Evolutionary conservation across 2,888 invertebrate genomes (phyloP).

Genomic region (Callimorpha dominula): DNA sequence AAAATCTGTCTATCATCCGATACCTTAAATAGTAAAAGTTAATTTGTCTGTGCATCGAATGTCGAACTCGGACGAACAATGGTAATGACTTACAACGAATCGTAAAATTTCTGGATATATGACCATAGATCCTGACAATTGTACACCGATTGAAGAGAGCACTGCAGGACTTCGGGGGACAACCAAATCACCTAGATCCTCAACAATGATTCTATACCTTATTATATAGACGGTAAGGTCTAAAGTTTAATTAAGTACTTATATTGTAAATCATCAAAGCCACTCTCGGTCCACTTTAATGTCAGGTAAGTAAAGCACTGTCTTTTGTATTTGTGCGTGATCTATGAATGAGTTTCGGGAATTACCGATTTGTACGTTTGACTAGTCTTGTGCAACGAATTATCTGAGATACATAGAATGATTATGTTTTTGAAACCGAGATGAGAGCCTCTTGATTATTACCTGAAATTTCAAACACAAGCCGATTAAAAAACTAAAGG

Average conservation of each 20-base stretch:
- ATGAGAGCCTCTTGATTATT: background rate
- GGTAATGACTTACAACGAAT: slow-evolving; percentile 71
- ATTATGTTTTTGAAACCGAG: background rate
- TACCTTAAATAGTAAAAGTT: slow-evolving; percentile 49
- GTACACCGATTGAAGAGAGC: slow-evolving; percentile 70
- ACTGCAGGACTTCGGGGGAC: slow-evolving; percentile 62
- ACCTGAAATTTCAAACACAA: background rate
- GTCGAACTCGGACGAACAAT: slow-evolving; percentile 57
- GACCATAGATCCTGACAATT: slow-evolving; percentile 70
- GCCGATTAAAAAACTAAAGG: too few species aligned
- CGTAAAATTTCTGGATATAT: slow-evolving; percentile 79
- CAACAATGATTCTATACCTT: slow-evolving; percentile 37
- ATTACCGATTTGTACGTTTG: slow-evolving; percentile 57
- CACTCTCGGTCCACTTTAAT: slow-evolving; percentile 54
- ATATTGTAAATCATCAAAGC: slow-evolving; percentile 57
- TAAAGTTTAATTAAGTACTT: slow-evolving; percentile 25
- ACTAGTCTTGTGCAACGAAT: slow-evolving; percentile 49
- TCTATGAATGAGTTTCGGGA: slow-evolving; percentile 78
- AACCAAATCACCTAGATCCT: slow-evolving; percentile 26
- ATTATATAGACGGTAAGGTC: slow-evolving; percentile 15
- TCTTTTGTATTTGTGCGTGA: slow-evolving; percentile 69
- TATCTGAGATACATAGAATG: slow-evolving; percentile 1
- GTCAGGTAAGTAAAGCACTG: slow-evolving; percentile 62
- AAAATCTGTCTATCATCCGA: slow-evolving; percentile 10
- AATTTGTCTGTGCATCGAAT: slow-evolving; percentile 58